Evolutionary conservation across 2,113 vertebrate species (phyloP), one percentile per base, ranked within the genome.

Genomic region (Excalfactoria chinensis): DNA sequence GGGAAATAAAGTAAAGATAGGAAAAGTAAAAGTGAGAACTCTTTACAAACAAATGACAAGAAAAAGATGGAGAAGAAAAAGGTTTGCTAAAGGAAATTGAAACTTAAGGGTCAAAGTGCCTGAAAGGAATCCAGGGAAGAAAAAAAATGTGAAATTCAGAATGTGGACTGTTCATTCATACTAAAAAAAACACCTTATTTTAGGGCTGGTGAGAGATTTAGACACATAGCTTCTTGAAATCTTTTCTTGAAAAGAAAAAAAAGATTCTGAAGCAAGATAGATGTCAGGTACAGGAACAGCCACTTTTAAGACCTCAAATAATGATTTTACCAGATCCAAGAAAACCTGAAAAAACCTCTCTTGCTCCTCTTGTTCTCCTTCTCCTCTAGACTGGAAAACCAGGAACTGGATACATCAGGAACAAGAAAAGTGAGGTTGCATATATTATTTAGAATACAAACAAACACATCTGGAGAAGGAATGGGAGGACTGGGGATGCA

Each of bases 191-290:
- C 8, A 41, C 4, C 2, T 64, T 72, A 76, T 2, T 7, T 64
- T 77, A 56, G 4, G 30, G 43, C 23, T 69, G 15, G 34, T 48
- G 34, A 93, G 55, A 49, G 23, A 44, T 93, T 82, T 35, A 59
- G 67, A 79, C 37, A 93, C 11, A 44, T 55, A 93, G 72, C 30
- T 32, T 56, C 32, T n/a, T 58, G 55, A 30, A 53, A 53, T 16
- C 51, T 53, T 53, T 53, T 28, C 51, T 28, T 53, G 23, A 12
- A 23, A 23, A 48, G 22, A 55, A 84, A 66, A 75, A 58, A 51
- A 2, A 37, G 19, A n/a, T 0, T 0, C 18, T 37, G 28, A 81
- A 68, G 56, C 3, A 56, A 49, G n/a, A n/a, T 13, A 85, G 32
- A 40, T 6, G 63, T 11, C 6, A 55, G 19, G 26, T n/a, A 41